Conservation (phyloP, 2,888 invertebrate genomes). For the Hypselothyrea guttata region DNA sequence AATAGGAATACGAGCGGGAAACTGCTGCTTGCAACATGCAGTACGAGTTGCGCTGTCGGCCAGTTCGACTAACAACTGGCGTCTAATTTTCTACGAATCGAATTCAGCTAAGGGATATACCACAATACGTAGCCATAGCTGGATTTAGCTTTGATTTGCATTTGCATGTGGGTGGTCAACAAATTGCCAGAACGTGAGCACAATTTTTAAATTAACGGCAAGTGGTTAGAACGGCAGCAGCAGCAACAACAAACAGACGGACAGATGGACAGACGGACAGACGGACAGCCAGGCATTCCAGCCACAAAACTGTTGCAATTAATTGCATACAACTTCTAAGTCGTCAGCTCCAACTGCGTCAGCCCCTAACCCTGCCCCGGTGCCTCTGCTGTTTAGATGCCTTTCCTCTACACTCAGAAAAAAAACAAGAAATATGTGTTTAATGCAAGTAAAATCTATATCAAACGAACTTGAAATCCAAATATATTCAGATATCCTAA, state of each 20-base stretch:
- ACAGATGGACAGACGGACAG: constrained; percentile 8
- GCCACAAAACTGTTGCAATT: constrained; percentile 71
- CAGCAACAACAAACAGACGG: constrained; percentile 15
- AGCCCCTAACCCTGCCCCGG: constrained; percentile 19
- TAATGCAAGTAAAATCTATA: too few species aligned
- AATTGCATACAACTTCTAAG: constrained; percentile 76
- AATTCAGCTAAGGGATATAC: constrained; percentile 12
- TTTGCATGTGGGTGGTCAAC: constrained; percentile 76
- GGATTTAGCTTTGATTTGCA: constrained; percentile 33
- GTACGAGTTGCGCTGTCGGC: constrained; percentile 38
- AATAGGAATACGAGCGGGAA: constrained; percentile 38
- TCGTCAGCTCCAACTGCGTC: constrained; percentile 51
- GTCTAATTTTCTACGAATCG: constrained; percentile 67
- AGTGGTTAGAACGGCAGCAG: constrained; percentile 67
- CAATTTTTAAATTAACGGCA: constrained; percentile 77
- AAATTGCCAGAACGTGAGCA: constrained; percentile 78
- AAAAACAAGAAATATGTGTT: too few species aligned
- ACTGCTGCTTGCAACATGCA: background rate
- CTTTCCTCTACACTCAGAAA: too few species aligned
- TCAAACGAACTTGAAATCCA: too few species aligned
- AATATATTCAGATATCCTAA: too few species aligned
- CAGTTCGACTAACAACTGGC: constrained; percentile 35
- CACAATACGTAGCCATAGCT: background rate
- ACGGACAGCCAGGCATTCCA: constrained; percentile 52
- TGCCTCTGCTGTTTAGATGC: background rate